A percentile compares a stretch with the other conserved stretches of the same genome.
phyloP scores from a whole-genome alignment of 1,140 invertebrate species.

The Periplaneta americana region DNA sequence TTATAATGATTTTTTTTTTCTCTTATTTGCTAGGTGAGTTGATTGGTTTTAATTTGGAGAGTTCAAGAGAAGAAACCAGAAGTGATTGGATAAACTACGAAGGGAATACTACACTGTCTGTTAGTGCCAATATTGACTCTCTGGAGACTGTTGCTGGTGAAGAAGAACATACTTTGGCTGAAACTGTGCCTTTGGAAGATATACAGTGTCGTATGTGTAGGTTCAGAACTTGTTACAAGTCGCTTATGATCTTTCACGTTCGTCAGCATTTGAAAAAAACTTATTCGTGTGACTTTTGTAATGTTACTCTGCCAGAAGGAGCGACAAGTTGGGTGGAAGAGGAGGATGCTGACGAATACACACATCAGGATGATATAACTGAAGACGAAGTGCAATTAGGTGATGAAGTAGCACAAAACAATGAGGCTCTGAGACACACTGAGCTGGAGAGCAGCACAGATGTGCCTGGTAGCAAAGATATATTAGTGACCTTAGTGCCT shows the following conservation, averaged over 20 bases:
- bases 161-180: neutral
- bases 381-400: neutral
- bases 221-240: conserved; percentile 10
- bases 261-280: conserved; percentile 1
- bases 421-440: neutral
- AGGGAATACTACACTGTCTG: neutral
- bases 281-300: conserved; percentile 10
- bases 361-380: neutral
- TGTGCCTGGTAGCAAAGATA: neutral
- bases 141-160: neutral
- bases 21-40: neutral
- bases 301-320: neutral
- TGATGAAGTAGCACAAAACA: neutral
- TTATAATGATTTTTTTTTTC: neutral
- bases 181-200: neutral
- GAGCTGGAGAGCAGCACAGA: too few species aligned
- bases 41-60: neutral
- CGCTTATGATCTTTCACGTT: conserved; percentile 7
- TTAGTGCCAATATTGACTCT: neutral
- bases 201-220: neutral
- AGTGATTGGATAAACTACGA: neutral
- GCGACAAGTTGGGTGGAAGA: neutral
- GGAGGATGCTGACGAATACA: neutral
- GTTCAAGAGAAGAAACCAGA: neutral
- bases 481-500: neutral